These are phyloP conservation scores for Eumaeus atala DNA, from an alignment of 1,140 invertebrate species.

Conservation along the genomic window DNA sequence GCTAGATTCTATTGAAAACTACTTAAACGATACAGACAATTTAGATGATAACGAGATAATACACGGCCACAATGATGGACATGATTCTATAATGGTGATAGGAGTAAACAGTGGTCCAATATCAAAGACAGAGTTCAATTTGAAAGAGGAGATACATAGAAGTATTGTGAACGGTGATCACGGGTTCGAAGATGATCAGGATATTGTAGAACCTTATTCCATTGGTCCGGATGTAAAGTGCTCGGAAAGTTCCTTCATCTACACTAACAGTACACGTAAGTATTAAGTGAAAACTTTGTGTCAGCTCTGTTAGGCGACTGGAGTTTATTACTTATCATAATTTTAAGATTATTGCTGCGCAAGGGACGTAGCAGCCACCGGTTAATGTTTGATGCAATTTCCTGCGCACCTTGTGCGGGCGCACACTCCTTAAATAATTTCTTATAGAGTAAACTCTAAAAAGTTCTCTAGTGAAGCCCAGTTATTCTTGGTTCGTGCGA, in stretches of 20 bases:
- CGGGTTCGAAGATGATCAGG: conserved; percentile 16
- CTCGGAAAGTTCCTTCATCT: neutral
- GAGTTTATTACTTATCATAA: too few relatives aligned
- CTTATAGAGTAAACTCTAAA: too few relatives aligned
- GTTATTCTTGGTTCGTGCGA: too few relatives aligned
- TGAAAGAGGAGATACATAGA: conserved; percentile 66
- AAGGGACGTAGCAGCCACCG: too few relatives aligned
- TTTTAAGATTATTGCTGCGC: too few relatives aligned
- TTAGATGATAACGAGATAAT: conserved; percentile 26
- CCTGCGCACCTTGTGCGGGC: too few relatives aligned
- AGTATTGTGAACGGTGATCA: conserved; percentile 46
- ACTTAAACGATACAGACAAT: conserved; percentile 31
- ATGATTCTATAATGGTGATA: conserved; percentile 46
- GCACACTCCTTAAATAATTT: too few relatives aligned
- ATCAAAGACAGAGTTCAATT: conserved; percentile 55
- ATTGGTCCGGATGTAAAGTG: conserved; percentile 6
- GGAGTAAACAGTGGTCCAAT: conserved; percentile 55
- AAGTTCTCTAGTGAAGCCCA: too few relatives aligned
- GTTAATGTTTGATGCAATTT: too few relatives aligned
- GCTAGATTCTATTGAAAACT: conserved; percentile 33
- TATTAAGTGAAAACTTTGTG: conserved; percentile 6
- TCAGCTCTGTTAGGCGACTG: too few relatives aligned
- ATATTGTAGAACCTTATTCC: conserved; percentile 1
- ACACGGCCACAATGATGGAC: conserved; percentile 21
- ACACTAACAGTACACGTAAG: conserved; percentile 8